phyloP scores from a whole-genome alignment of 1,140 invertebrate genomes.

The Berghia stephanieae region DNA sequence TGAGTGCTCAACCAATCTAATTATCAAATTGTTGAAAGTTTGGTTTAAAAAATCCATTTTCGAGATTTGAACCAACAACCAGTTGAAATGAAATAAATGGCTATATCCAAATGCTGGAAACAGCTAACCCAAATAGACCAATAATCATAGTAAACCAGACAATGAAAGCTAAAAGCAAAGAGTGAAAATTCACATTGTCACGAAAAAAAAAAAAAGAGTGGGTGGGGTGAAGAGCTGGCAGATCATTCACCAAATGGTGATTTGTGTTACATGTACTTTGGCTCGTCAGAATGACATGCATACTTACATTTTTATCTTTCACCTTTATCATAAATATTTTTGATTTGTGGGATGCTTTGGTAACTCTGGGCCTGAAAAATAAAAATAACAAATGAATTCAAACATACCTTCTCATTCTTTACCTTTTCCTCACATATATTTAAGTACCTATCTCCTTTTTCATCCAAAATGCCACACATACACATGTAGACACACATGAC shows the following conservation, averaged over 20 bases:
- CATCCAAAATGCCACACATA: too few relatives aligned
- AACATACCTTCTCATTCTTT: background rate
- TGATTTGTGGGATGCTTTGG: conserved; percentile 94
- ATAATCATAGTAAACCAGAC: background rate
- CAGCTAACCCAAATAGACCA: background rate
- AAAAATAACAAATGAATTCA: background rate
- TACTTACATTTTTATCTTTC: conserved; percentile 92
- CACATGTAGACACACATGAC: too few relatives aligned
- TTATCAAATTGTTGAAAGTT: too few relatives aligned
- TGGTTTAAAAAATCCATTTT: too few relatives aligned
- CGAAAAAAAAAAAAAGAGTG: background rate
- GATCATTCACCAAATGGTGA: too few relatives aligned
- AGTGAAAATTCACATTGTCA: background rate
- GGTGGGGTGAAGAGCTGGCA: background rate
- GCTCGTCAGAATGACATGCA: conserved; percentile 10
- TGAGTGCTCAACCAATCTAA: too few relatives aligned
- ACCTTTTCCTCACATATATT: too few relatives aligned
- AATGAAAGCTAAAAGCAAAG: conserved; percentile 30
- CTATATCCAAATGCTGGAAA: too few relatives aligned
- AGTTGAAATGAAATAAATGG: too few relatives aligned
- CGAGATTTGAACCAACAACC: too few relatives aligned
- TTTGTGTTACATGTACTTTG: too few relatives aligned
- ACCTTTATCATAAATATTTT: conserved; percentile 92
- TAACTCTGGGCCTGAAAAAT: conserved; percentile 82
- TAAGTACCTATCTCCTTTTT: too few relatives aligned